Evolutionary conservation across 2,888 invertebrate species (phyloP).

Genomic region (Drosophila yooni): DNA sequence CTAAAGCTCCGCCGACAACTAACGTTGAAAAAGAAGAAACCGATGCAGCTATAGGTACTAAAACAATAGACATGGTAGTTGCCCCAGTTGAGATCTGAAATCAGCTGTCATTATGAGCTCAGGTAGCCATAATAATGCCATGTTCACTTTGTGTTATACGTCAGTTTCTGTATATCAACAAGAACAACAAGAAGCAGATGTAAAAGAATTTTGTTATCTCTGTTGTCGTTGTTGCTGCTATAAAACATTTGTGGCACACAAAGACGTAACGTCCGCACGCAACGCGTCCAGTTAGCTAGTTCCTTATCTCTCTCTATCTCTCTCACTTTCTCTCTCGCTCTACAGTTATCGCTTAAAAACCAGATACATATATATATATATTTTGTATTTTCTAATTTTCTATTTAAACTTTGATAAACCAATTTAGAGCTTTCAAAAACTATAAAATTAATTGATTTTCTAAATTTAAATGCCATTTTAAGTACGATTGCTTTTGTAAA

Average conservation of each 20-base stretch:
- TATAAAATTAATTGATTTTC: neutral
- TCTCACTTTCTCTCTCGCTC: neutral
- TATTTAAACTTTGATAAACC: neutral
- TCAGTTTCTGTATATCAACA: conserved; percentile 37
- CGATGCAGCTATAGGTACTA: conserved; percentile 1
- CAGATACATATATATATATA: neutral
- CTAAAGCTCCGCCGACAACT: conserved; percentile 61
- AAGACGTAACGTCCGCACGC: conserved; percentile 42
- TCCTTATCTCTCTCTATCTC: neutral
- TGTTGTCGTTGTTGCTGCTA: conserved; percentile 27
- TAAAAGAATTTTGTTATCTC: conserved; percentile 6
- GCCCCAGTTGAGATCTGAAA: conserved; percentile 38
- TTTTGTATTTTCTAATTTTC: neutral
- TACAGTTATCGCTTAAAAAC: neutral
- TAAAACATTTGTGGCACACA: conserved; percentile 54
- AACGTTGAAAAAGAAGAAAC: neutral
- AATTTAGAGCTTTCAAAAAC: neutral
- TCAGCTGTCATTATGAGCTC: conserved; percentile 52
- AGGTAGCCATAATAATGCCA: conserved; percentile 74
- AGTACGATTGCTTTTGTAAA: neutral
- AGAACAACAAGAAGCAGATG: conserved; percentile 12
- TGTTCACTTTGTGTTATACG: conserved; percentile 64
- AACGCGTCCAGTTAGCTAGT: conserved; percentile 31
- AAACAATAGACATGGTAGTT: conserved; percentile 19
- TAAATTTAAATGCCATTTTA: neutral